Percentiles rank a stretch among this genome's conserved stretches.
Conservation (phyloP, 2,888 invertebrate species). For the Malachius bipustulatus region DNA sequence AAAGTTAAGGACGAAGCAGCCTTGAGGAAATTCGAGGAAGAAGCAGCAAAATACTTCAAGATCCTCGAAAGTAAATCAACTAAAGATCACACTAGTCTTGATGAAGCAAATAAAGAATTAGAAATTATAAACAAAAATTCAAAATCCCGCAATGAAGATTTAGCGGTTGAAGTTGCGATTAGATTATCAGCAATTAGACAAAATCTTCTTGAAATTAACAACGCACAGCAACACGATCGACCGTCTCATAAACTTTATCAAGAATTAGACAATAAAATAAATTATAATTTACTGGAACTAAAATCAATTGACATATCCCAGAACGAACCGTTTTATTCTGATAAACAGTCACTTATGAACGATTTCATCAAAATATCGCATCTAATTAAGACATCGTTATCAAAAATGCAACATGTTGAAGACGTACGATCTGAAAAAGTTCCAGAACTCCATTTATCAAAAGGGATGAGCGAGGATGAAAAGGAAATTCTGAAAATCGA, state of each 20-base stretch:
- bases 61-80: neutral
- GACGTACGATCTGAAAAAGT: neutral
- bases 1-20: neutral
- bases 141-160: too few relatives aligned
- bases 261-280: neutral
- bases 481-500: neutral
- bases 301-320: neutral
- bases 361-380: neutral
- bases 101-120: too few relatives aligned
- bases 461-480: neutral
- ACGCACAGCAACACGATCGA: too few relatives aligned
- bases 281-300: neutral
- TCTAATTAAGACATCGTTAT: too few relatives aligned
- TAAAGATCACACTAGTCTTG: neutral
- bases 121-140: too few relatives aligned
- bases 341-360: neutral
- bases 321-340: neutral
- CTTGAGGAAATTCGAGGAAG: neutral
- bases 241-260: neutral
- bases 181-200: neutral
- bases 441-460: neutral
- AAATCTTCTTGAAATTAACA: neutral
- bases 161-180: constrained; percentile 1
- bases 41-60: neutral
- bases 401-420: too few relatives aligned